Conservation (phyloP, 30 jellyfish, hydroid and myxozoan genomes). For the Cassiopea andromeda region DNA sequence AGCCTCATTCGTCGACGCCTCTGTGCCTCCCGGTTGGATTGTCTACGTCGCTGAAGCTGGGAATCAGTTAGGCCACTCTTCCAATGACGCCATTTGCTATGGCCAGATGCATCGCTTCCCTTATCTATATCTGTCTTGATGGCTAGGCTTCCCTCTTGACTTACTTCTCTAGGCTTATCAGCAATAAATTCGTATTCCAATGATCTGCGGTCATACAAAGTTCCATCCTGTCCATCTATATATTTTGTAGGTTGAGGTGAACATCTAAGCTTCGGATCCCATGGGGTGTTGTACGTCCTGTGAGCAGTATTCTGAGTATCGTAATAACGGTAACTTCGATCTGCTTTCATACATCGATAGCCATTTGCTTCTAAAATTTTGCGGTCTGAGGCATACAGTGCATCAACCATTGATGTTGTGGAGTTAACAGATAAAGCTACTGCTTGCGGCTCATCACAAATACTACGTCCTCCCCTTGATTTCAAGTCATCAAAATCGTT, state of each 20-base stretch:
- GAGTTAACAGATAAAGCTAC: not conserved
- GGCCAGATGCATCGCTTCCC: conserved; percentile 11
- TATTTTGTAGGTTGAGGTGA: not conserved
- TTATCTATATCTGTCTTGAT: not conserved
- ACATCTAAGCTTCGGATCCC: not conserved
- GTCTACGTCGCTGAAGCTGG: conserved; percentile 91
- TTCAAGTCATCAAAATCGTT: not conserved
- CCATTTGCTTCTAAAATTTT: conserved; percentile 54
- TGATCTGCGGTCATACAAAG: not conserved
- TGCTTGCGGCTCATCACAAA: not conserved
- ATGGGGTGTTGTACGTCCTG: not conserved
- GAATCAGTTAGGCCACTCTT: conserved; percentile 73
- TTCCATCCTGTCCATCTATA: not conserved
- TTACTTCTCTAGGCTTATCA: not conserved
- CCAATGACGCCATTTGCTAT: conserved; percentile 63
- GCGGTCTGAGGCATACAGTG: conserved; percentile 60
- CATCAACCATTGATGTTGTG: conserved; percentile 34
- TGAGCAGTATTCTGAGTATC: not conserved
- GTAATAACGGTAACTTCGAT: not conserved
- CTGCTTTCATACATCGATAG: conserved; percentile 5
- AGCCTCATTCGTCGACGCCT: conserved; percentile 92
- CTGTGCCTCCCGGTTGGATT: conserved; percentile 97
- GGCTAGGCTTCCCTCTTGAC: not conserved
- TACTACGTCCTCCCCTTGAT: not conserved
- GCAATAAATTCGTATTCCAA: not conserved